A percentile compares a stretch with the other conserved stretches of the same genome.
phyloP scores from a whole-genome alignment of 1,140 invertebrate genomes.

The Ceratitis capitata region DNA sequence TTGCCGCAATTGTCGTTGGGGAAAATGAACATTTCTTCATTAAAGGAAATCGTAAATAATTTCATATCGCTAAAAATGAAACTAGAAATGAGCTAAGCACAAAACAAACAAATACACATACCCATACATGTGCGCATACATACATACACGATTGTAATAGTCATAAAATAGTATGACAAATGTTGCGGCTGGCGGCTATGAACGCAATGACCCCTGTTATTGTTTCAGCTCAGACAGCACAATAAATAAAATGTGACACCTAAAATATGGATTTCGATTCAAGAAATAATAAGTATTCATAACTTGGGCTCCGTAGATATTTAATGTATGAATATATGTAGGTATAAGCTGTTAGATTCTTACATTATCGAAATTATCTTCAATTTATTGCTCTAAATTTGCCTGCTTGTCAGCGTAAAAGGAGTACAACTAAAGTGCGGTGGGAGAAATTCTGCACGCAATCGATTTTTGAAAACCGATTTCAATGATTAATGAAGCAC shows the following conservation, averaged over 20 bases:
- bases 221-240: neutral
- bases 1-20: neutral
- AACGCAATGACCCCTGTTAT: constrained; percentile 18
- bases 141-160: no score
- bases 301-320: no score
- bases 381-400: neutral
- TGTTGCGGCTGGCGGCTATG: neutral
- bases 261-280: constrained; percentile 4
- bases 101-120: neutral
- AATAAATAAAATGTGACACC: neutral
- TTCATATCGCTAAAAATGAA: neutral
- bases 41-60: constrained; percentile 31
- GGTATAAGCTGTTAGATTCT: neutral
- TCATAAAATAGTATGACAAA: constrained; percentile 11
- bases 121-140: no score
- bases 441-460: neutral
- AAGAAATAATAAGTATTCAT: no score
- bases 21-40: neutral
- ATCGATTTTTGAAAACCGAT: constrained; percentile 11
- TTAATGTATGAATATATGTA: neutral
- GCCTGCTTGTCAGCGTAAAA: neutral
- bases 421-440: neutral
- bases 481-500: constrained; percentile 24
- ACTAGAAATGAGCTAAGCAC: neutral
- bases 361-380: neutral